These are phyloP conservation scores for Pituophis catenifer DNA, from an alignment of 2,113 vertebrate genomes.

Conservation along the genomic window DNA sequence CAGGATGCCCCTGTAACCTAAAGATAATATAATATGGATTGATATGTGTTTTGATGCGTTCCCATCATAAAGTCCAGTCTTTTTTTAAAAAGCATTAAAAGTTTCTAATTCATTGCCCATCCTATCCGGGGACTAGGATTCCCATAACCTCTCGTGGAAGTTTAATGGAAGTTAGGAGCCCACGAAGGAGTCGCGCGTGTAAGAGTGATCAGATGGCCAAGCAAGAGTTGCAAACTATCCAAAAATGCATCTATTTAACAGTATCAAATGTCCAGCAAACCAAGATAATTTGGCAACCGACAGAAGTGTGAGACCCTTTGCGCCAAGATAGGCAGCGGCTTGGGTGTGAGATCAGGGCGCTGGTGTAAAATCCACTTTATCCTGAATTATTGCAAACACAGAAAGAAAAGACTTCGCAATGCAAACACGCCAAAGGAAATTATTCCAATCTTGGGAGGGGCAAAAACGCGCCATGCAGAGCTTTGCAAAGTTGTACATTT, in stretches of 20 bases:
- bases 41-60: neutral
- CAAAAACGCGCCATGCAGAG: neutral
- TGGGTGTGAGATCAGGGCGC: neutral
- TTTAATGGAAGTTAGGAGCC: neutral
- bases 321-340: neutral
- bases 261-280: neutral
- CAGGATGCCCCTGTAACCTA: neutral
- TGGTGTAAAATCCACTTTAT: neutral
- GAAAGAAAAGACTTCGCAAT: neutral
- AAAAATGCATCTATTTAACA: neutral
- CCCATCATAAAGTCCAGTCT: neutral
- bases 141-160: neutral
- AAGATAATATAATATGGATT: neutral
- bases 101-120: neutral
- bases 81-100: neutral
- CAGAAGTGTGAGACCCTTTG: neutral
- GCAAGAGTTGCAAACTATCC: neutral
- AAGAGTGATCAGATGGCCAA: neutral
- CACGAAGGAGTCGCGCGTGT: neutral
- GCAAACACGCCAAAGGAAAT: neutral
- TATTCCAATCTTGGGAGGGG: neutral
- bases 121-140: neutral
- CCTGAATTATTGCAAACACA: neutral
- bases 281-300: neutral
- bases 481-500: neutral